A percentile compares a stretch with the other conserved stretches of the same genome.
Evolutionary conservation across 2,797 vertebrate species (phyloP).

Genomic region (Enteromius anoplus): DNA sequence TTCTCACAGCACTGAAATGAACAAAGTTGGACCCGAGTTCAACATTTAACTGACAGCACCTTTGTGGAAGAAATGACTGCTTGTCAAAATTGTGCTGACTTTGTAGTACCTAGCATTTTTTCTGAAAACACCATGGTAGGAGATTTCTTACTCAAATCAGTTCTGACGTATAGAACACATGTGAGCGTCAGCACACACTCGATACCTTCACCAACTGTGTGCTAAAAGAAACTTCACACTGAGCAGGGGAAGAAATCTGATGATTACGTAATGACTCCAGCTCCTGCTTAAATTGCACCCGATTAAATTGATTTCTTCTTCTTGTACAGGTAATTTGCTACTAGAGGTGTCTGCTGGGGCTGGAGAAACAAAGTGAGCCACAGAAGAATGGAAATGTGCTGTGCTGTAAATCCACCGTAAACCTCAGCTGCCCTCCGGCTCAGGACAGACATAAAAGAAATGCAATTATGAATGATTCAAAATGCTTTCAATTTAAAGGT

Average conservation of each 20-base stretch:
- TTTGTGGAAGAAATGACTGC: neutral
- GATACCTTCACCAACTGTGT: slow-evolving; percentile 10
- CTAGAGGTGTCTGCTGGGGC: slow-evolving; percentile 2
- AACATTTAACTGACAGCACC: neutral
- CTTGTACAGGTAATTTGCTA: slow-evolving; percentile 44
- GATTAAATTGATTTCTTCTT: slow-evolving; percentile 51
- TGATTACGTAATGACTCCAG: slow-evolving; percentile 21
- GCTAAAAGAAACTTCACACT: neutral
- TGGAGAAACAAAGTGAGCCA: slow-evolving; percentile 53
- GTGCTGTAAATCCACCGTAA: slow-evolving; percentile 50
- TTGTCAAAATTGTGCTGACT: neutral
- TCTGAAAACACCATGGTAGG: neutral
- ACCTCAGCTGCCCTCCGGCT: slow-evolving; percentile 54
- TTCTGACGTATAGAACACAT: neutral
- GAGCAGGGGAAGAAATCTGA: neutral
- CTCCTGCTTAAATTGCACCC: slow-evolving; percentile 29
- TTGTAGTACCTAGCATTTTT: neutral
- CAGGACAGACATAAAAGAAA: slow-evolving; percentile 62
- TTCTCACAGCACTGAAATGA: neutral
- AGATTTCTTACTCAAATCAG: neutral
- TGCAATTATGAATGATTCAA: slow-evolving; percentile 67
- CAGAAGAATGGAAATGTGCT: slow-evolving; percentile 50
- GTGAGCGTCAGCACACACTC: neutral
- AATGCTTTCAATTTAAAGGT: slow-evolving; percentile 64
- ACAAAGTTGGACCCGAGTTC: neutral